These are phyloP conservation scores for Poliocrania exsul DNA, from an alignment of 2,797 vertebrate species.

Conservation along the genomic window DNA sequence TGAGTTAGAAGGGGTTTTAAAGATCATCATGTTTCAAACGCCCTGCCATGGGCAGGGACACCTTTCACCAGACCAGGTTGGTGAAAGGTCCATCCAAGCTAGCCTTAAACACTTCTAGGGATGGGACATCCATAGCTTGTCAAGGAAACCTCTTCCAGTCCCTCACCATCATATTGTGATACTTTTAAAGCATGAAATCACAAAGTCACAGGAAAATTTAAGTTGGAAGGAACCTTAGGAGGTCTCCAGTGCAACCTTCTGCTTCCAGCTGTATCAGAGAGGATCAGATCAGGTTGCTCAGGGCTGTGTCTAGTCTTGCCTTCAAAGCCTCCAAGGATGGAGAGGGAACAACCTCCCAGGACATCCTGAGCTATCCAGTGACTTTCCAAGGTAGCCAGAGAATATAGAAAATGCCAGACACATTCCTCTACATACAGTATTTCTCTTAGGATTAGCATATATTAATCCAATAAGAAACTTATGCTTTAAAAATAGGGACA, in stretches of 20 bases:
- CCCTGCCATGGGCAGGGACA: neutral
- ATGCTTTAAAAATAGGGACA: neutral
- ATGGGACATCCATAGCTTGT: neutral
- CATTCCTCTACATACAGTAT: neutral
- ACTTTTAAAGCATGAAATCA: neutral
- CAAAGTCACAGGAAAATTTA: neutral
- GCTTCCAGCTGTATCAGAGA: neutral
- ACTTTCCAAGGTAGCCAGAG: neutral
- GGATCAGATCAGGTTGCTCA: neutral
- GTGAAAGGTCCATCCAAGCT: neutral
- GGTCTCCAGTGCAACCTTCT: neutral
- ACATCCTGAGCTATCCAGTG: neutral
- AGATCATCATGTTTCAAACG: neutral
- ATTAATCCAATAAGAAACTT: neutral
- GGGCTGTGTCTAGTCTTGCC: neutral
- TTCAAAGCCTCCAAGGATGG: neutral
- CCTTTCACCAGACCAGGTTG: neutral
- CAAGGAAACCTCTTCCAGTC: neutral
- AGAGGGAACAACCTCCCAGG: neutral
- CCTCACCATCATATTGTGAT: neutral
- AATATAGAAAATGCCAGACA: neutral
- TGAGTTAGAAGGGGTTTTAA: neutral
- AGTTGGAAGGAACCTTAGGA: neutral
- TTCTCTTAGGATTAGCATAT: neutral
- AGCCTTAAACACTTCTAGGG: neutral